Conservation (phyloP, 2,888 invertebrate genomes). For the Caenorhabditis sp. region DNA sequence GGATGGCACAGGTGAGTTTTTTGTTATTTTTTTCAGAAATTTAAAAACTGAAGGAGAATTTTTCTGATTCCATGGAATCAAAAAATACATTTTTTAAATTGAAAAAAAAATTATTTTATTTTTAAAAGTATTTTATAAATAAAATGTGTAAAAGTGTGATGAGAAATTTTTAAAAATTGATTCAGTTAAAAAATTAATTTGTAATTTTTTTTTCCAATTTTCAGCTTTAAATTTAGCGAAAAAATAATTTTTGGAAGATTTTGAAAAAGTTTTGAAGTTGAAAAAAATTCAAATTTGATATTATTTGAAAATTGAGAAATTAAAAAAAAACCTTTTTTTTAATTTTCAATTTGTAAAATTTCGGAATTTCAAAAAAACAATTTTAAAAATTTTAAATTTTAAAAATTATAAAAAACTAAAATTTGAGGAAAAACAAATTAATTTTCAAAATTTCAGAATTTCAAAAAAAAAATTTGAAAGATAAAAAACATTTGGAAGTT, state of each 20-base stretch:
- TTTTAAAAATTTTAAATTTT: not conserved
- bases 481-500: not conserved
- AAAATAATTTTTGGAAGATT: no score
- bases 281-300: not conserved
- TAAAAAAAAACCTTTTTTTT: not conserved
- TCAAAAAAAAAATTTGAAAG: not conserved
- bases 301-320: not conserved
- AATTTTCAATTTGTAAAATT: no score
- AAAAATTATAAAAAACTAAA: not conserved
- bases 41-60: not conserved
- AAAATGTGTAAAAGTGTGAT: no score
- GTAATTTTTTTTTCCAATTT: not conserved
- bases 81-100: not conserved
- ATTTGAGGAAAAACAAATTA: no score
- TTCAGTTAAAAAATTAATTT: no score
- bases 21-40: not conserved
- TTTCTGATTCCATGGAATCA: no score
- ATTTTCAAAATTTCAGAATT: no score
- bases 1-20: not conserved
- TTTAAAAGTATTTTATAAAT: not conserved
- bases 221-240: no score
- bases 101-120: not conserved
- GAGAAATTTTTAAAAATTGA: not conserved
- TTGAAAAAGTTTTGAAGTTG: not conserved
- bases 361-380: no score